Evolutionary conservation across 2,888 invertebrate species (phyloP), one percentile per base, ranked within the genome.

Genomic region (Chaetogeoica ovagalla): DNA sequence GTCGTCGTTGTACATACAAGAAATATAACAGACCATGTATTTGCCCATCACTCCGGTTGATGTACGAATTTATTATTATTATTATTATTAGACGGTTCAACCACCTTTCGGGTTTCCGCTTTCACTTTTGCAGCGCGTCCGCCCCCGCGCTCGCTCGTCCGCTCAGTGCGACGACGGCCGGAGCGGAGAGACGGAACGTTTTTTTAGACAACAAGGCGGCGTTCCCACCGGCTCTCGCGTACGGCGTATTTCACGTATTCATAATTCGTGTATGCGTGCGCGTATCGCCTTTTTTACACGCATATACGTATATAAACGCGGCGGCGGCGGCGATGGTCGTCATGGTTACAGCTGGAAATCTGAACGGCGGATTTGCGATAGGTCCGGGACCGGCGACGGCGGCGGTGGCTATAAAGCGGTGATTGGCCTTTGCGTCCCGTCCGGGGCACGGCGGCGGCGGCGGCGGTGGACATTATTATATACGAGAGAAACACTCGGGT

Each of bases 91-190:
- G 63, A 55, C n/a, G 55, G 77, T 68, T 77, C 77, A 70, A 62
- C 77, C 60, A 70, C 69, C 77, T 77, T 70, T 70, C 68, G 77
- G 43, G 48, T 52, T 77, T 69, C 77, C 69, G 77, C 77, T 77
- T 77, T 77, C 69, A 77, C 77, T 77, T 77, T 77, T 77, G 65
- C 37, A 23, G 43, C 43, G 9, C 57, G 76, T 43, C 52, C 19
- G 62, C 23, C n/a, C 7, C 39, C 21, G 43, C 63, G 52, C 43
- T n/a, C 48, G 52, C 48, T 4, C 13, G n/a, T 43, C 30, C 30
- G 30, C 4, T 4, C 37, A 13, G 39, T 21, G 52, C 23, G 30
- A 15, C 13, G 63, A 15, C 19, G 65, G 55, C 39, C 37, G 65
- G 21, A 55, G 39, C 23, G 55, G 30, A 62, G 62, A 17, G 63